These are phyloP conservation scores for Perca fluviatilis DNA, from an alignment of 2,113 vertebrate species.

Conservation along the genomic window DNA sequence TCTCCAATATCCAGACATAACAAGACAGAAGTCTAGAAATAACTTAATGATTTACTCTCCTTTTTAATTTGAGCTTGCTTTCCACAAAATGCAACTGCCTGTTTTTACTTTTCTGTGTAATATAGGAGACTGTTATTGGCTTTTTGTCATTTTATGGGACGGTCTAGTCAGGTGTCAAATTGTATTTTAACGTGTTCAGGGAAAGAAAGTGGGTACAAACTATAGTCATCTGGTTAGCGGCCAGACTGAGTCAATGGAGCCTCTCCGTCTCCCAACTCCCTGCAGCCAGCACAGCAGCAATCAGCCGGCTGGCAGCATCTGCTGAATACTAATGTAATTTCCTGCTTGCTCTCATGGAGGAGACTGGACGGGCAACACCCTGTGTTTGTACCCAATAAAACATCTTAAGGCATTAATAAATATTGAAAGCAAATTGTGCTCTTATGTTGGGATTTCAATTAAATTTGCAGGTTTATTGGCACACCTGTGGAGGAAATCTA, in stretches of 20 bases:
- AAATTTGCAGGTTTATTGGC: neutral
- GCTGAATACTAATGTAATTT: constrained; percentile 71
- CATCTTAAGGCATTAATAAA: neutral
- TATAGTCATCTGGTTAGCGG: constrained; percentile 49
- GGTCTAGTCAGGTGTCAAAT: constrained; percentile 35
- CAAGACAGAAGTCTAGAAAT: constrained; percentile 30
- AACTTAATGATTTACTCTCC: constrained; percentile 4
- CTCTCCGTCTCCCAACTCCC: constrained; percentile 53
- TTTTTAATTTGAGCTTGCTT: constrained; percentile 24
- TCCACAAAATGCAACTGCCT: constrained; percentile 11
- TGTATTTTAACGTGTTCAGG: constrained; percentile 61
- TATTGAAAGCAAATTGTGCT: neutral
- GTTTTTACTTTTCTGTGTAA: constrained; percentile 3
- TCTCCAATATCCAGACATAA: constrained; percentile 48
- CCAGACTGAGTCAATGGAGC: constrained; percentile 63
- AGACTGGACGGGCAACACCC: constrained; percentile 15
- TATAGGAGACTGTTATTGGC: neutral
- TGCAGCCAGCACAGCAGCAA: constrained; percentile 64
- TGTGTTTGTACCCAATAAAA: constrained; percentile 8
- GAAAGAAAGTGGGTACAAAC: constrained; percentile 41
- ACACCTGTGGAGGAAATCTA: constrained; percentile 3
- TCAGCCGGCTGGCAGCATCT: constrained; percentile 43
- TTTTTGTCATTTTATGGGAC: constrained; percentile 37
- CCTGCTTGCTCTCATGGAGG: constrained; percentile 24
- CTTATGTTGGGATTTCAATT: neutral